These are phyloP conservation scores for Masnerella sp. DNA, from an alignment of 2,888 invertebrate genomes.

Conservation along the genomic window DNA sequence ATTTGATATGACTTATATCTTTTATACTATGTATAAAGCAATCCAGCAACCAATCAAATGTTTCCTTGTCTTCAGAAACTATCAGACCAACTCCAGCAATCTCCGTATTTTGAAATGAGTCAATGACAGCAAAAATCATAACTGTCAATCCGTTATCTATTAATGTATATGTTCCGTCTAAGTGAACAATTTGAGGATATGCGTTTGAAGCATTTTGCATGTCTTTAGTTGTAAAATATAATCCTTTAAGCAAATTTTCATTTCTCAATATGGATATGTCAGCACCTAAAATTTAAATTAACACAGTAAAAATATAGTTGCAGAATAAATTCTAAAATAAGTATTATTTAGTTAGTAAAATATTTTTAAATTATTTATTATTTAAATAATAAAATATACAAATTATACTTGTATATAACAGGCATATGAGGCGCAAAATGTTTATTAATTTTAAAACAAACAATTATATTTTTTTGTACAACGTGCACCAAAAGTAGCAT, in stretches of 20 bases:
- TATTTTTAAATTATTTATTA: background rate
- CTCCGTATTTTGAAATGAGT: background rate
- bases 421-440: too few species aligned
- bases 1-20: too few species aligned
- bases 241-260: background rate
- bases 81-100: background rate
- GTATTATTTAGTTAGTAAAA: too few species aligned
- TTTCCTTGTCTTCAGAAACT: background rate
- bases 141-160: background rate
- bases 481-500: too few species aligned
- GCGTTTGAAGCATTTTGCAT: background rate
- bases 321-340: too few species aligned
- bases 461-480: too few species aligned
- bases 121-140: background rate
- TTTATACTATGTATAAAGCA: too few species aligned
- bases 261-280: background rate
- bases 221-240: background rate
- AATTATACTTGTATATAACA: too few species aligned
- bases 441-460: too few species aligned
- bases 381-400: too few species aligned
- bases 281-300: background rate
- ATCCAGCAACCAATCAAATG: background rate
- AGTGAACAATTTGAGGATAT: background rate
- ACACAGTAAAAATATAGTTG: too few species aligned
- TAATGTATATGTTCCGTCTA: background rate